Percentiles rank a stretch among this genome's conserved stretches.
Evolutionary conservation across 2,888 invertebrate species (phyloP).

Genomic region (Lasioglossum leucozonium): DNA sequence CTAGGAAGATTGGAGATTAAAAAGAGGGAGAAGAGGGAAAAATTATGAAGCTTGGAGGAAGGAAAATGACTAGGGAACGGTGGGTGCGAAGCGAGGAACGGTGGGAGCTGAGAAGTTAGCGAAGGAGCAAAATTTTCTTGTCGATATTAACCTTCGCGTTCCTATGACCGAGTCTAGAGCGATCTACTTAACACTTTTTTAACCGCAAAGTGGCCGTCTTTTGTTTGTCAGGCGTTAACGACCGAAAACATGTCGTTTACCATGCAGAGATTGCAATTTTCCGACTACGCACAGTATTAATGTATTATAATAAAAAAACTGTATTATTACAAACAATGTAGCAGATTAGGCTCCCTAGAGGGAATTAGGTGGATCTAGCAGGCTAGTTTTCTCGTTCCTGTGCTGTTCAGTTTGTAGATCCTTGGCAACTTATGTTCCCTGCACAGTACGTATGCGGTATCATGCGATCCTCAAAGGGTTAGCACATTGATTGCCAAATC

Average conservation of each 20-base stretch:
- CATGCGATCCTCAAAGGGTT: neutral
- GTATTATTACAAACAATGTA: too few relatives aligned
- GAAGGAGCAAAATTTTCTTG: neutral
- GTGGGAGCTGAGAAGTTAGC: neutral
- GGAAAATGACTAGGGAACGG: neutral
- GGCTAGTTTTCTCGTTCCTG: neutral
- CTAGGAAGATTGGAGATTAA: slow-evolving; percentile 52
- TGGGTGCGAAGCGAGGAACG: neutral
- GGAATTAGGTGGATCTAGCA: neutral
- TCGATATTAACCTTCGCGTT: neutral
- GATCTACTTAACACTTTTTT: too few relatives aligned
- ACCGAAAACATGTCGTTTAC: too few relatives aligned
- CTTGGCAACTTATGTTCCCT: neutral
- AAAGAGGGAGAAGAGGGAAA: slow-evolving; percentile 49
- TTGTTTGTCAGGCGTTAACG: neutral
- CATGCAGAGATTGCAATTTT: too few relatives aligned
- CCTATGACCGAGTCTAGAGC: neutral
- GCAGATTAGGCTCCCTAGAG: too few relatives aligned
- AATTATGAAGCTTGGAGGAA: neutral
- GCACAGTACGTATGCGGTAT: too few relatives aligned
- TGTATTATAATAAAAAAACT: too few relatives aligned
- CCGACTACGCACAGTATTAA: too few relatives aligned
- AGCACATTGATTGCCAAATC: neutral
- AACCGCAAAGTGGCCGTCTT: neutral
- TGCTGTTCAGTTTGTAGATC: neutral